Conservation (phyloP, 2,888 invertebrate species). For the Aphodius granarius region DNA sequence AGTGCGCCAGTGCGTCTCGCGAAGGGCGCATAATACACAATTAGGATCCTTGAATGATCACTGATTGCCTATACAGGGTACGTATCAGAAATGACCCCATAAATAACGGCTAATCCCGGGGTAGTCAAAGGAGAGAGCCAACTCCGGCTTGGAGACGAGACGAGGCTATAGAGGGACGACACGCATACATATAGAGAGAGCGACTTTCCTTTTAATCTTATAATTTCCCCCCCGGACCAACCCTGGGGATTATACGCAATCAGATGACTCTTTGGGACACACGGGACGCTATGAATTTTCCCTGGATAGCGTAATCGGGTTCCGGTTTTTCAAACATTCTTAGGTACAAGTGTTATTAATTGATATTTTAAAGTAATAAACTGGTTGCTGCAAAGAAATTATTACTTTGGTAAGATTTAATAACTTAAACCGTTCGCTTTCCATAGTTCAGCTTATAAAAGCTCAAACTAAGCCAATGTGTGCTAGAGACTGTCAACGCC, state of each 20-base stretch:
- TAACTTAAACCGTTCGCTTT: too few relatives aligned
- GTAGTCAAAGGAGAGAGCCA: slow-evolving; percentile 36
- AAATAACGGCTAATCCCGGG: slow-evolving; percentile 48
- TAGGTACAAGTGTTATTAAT: too few relatives aligned
- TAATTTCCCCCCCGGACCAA: slow-evolving; percentile 39
- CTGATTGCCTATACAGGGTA: slow-evolving; percentile 51
- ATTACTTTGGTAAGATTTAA: too few relatives aligned
- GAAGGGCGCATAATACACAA: slow-evolving; percentile 45
- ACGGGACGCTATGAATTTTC: not conserved
- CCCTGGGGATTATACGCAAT: slow-evolving; percentile 39
- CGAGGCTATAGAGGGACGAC: slow-evolving; percentile 38
- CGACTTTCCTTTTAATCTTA: slow-evolving; percentile 44
- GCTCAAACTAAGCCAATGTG: too few relatives aligned
- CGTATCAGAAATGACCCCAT: slow-evolving; percentile 49
- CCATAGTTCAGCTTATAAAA: too few relatives aligned
- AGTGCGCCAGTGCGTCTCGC: not conserved
- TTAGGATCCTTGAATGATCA: slow-evolving; percentile 50
- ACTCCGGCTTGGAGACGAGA: slow-evolving; percentile 34
- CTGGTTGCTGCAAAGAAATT: too few relatives aligned
- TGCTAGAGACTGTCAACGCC: too few relatives aligned
- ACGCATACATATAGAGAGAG: not conserved
- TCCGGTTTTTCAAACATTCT: too few relatives aligned
- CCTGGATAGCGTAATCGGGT: too few relatives aligned
- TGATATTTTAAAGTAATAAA: too few relatives aligned
- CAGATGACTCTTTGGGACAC: slow-evolving; percentile 24